These are phyloP conservation scores for Chrysodeixis includens DNA, from an alignment of 2,888 invertebrate species.

Conservation along the genomic window DNA sequence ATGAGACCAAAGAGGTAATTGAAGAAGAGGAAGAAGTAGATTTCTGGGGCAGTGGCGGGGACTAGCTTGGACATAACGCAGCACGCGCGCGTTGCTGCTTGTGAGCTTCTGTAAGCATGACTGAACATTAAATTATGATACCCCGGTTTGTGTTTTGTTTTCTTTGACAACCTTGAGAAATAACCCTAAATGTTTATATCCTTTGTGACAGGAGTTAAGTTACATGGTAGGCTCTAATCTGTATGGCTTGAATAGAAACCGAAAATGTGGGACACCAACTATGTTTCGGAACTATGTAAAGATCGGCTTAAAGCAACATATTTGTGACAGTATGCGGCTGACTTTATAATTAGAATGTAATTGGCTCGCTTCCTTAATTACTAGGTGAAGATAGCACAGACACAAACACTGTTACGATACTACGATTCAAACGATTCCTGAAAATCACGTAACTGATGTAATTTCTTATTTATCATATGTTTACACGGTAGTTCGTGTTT, in stretches of 20 bases:
- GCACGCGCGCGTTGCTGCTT: slow-evolving; percentile 74
- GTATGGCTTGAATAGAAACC: slow-evolving; percentile 74
- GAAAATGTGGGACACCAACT: slow-evolving; percentile 24
- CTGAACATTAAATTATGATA: slow-evolving; percentile 83
- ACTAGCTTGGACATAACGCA: slow-evolving; percentile 74
- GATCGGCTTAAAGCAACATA: slow-evolving; percentile 33
- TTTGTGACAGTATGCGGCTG: slow-evolving; percentile 40
- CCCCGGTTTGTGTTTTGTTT: slow-evolving; percentile 80
- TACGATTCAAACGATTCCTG: slow-evolving; percentile 16
- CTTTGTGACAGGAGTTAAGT: slow-evolving; percentile 70
- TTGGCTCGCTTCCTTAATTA: slow-evolving; percentile 37
- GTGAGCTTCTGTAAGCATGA: slow-evolving; percentile 84
- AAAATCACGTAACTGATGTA: slow-evolving; percentile 28
- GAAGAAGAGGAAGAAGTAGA: slow-evolving; percentile 78
- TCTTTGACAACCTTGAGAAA: slow-evolving; percentile 62
- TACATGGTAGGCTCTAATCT: slow-evolving; percentile 68
- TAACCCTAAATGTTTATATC: slow-evolving; percentile 63
- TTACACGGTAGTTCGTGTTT: slow-evolving; percentile 19
- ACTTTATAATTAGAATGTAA: slow-evolving; percentile 44
- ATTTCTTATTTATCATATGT: slow-evolving; percentile 15
- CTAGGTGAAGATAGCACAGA: slow-evolving; percentile 10
- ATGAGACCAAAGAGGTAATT: slow-evolving; percentile 80
- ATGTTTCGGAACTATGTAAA: slow-evolving; percentile 21
- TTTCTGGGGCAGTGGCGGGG: slow-evolving; percentile 84
- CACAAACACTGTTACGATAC: slow-evolving; percentile 11